Conservation (phyloP, 2,888 invertebrate species). For the Phyllotreta striolata region DNA sequence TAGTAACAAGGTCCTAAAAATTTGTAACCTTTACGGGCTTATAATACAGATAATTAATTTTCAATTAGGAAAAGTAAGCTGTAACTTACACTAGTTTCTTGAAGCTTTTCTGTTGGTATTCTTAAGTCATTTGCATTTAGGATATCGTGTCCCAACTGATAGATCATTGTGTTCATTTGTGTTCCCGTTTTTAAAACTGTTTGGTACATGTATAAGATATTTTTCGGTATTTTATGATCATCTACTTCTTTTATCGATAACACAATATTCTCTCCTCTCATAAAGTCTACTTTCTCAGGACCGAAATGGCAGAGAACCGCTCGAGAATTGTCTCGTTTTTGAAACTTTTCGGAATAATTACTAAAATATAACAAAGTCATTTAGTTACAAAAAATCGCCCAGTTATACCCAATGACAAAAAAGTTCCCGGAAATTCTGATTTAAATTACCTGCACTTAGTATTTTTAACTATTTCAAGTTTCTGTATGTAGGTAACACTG, state of each 20-base stretch:
- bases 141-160: constrained; percentile 54
- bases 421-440: no score
- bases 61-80: neutral
- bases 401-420: no score
- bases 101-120: constrained; percentile 37
- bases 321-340: constrained; percentile 38
- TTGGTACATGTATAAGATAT: constrained; percentile 41
- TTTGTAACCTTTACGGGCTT: neutral
- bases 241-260: constrained; percentile 34
- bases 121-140: constrained; percentile 54
- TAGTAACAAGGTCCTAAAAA: constrained; percentile 46
- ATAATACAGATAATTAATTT: neutral
- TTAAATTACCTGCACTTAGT: no score
- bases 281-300: constrained; percentile 33
- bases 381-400: neutral
- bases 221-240: constrained; percentile 25
- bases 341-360: constrained; percentile 35
- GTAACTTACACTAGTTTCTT: constrained; percentile 36
- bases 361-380: constrained; percentile 21
- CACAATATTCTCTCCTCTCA: constrained; percentile 27
- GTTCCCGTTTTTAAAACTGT: constrained; percentile 62
- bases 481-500: no score
- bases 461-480: no score
- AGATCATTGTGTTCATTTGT: constrained; percentile 59
- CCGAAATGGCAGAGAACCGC: constrained; percentile 39